A percentile compares a stretch with the other conserved stretches of the same genome.
Evolutionary conservation across 2,113 vertebrate species (phyloP).

Genomic region (Chlorocebus sabaeus): DNA sequence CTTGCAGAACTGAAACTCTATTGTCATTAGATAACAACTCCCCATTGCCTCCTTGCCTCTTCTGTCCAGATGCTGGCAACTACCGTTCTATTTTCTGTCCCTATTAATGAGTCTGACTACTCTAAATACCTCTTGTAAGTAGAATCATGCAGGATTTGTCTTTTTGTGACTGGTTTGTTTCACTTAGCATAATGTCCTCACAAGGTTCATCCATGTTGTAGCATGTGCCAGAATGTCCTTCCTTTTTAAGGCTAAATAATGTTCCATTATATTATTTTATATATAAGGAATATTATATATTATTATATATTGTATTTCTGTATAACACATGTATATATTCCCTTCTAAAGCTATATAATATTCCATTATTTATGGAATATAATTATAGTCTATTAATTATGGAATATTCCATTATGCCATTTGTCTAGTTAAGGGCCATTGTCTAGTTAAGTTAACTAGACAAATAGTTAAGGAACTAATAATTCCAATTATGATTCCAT

Average conservation of each 20-base stretch:
- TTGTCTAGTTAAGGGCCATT: too few species aligned
- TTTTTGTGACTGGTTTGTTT: background rate
- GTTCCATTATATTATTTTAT: too few species aligned
- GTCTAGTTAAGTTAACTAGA: too few species aligned
- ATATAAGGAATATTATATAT: too few species aligned
- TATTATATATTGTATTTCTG: too few species aligned
- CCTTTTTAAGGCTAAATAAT: background rate
- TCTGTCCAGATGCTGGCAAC: background rate
- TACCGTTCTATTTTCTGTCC: background rate
- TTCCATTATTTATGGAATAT: too few species aligned
- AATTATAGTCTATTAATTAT: too few species aligned
- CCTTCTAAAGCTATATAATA: too few species aligned
- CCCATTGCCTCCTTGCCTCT: background rate
- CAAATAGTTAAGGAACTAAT: too few species aligned
- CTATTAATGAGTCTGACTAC: background rate
- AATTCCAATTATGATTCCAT: too few species aligned
- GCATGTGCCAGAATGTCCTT: background rate
- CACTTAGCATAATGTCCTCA: background rate
- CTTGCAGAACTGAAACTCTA: background rate
- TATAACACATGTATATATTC: too few species aligned
- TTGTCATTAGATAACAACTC: background rate
- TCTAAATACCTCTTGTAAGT: background rate
- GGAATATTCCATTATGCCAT: too few species aligned
- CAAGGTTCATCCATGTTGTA: background rate
- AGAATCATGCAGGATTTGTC: background rate